A percentile compares a stretch with the other conserved stretches of the same genome.
These are phyloP conservation scores for Chlorodrepanis virens DNA, from an alignment of 2,113 vertebrate species.

Conservation along the genomic window DNA sequence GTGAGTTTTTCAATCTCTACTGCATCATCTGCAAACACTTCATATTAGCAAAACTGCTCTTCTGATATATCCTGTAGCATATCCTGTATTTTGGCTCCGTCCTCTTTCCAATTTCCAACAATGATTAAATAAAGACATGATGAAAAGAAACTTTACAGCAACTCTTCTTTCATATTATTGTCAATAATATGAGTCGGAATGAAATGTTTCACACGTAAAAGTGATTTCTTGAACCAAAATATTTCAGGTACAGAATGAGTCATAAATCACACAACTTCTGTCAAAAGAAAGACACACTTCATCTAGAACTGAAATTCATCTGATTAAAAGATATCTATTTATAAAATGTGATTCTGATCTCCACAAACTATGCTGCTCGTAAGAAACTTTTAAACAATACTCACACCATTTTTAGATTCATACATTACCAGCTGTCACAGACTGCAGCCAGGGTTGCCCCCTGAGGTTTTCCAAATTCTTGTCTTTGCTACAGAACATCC, in stretches of 20 bases:
- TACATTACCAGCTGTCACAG: not conserved
- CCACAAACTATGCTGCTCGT: not conserved
- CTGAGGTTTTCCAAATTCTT: not conserved
- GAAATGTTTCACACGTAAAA: not conserved
- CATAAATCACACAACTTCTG: conserved; percentile 12
- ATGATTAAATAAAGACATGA: not conserved
- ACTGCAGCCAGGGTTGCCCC: not conserved
- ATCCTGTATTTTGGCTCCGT: not conserved
- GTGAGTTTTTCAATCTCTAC: not conserved
- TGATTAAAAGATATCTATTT: not conserved
- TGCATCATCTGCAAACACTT: not conserved
- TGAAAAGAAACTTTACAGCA: not conserved
- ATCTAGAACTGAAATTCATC: not conserved
- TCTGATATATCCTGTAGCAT: not conserved
- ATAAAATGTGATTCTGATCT: not conserved
- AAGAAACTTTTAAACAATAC: not conserved
- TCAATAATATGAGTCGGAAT: not conserved
- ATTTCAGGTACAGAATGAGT: conserved; percentile 47
- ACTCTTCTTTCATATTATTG: not conserved
- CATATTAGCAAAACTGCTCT: not conserved
- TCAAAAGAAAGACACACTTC: not conserved
- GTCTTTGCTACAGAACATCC: not conserved
- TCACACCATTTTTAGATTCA: not conserved
- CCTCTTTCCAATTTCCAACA: not conserved
- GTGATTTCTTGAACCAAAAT: conserved; percentile 42